Conservation (phyloP, 2,888 invertebrate genomes). For the Erebia ligea region DNA sequence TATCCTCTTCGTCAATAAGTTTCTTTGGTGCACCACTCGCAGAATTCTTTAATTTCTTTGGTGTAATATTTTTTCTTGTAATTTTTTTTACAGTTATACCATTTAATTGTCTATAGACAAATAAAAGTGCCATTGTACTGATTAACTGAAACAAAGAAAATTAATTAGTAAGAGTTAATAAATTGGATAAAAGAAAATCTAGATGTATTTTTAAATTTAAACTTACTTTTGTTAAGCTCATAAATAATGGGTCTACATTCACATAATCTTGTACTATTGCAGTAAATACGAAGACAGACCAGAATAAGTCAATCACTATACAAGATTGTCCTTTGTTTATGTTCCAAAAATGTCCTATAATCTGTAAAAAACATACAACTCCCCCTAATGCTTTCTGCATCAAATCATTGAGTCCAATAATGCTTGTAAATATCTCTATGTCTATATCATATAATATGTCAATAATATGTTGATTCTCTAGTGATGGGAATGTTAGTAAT, state of each 20-base stretch:
- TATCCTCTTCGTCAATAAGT: constrained; percentile 59
- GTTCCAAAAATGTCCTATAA: constrained; percentile 68
- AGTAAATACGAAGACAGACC: constrained; percentile 66
- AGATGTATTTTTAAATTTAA: constrained; percentile 20
- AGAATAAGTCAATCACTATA: constrained; percentile 67
- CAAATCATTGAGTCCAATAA: constrained; percentile 57
- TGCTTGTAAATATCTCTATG: constrained; percentile 55
- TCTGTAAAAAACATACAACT: constrained; percentile 70
- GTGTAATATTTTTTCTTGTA: constrained; percentile 48
- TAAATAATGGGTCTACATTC: constrained; percentile 54
- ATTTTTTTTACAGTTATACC: constrained; percentile 46
- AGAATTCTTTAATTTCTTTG: constrained; percentile 63
- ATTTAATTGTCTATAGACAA: constrained; percentile 63
- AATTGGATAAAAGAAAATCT: background rate
- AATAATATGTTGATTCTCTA: constrained; percentile 61
- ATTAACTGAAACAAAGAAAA: constrained; percentile 60
- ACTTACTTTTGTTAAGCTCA: constrained; percentile 69
- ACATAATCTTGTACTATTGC: constrained; percentile 56
- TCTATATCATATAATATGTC: constrained; percentile 56
- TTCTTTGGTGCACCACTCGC: constrained; percentile 52
- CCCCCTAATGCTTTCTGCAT: constrained; percentile 67
- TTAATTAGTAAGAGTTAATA: constrained; percentile 7
- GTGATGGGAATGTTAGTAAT: constrained; percentile 69
- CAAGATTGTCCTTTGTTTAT: constrained; percentile 64
- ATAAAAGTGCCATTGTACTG: constrained; percentile 59